A percentile compares a stretch with the other conserved stretches of the same genome.
phyloP scores from a whole-genome alignment of 2,797 vertebrate genomes.

The Epinephelus awoara region DNA sequence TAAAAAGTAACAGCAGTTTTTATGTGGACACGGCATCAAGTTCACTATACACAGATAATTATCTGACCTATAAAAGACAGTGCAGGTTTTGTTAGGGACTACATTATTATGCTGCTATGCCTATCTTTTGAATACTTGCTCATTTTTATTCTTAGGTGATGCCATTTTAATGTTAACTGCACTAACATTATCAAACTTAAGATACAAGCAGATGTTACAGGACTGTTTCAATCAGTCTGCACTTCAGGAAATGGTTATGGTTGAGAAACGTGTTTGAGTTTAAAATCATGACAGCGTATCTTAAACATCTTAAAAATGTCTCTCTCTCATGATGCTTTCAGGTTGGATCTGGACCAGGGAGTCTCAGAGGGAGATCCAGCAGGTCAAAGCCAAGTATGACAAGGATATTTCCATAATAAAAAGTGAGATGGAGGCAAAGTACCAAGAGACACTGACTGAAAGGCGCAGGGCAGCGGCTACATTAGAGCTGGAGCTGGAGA shows the following conservation, averaged over 20 bases:
- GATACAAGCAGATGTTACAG: neutral
- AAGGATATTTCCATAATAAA: slow-evolving; percentile 84
- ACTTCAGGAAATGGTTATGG: neutral
- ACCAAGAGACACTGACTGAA: slow-evolving; percentile 90
- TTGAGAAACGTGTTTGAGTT: neutral
- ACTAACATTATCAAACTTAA: neutral
- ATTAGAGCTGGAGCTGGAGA: slow-evolving; percentile 94
- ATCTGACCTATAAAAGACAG: no score
- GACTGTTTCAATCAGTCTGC: neutral
- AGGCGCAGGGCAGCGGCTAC: slow-evolving; percentile 87
- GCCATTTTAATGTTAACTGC: neutral
- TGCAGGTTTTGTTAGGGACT: neutral
- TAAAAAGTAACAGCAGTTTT: no score
- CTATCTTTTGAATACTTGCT: neutral
- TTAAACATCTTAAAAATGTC: neutral
- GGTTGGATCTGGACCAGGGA: slow-evolving; percentile 99
- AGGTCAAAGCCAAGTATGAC: slow-evolving; percentile 86
- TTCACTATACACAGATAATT: no score
- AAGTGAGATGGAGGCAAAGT: slow-evolving; percentile 90
- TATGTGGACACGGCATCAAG: no score
- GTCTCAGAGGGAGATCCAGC: slow-evolving; percentile 92
- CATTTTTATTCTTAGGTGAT: neutral
- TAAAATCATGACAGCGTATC: neutral
- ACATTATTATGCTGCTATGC: neutral
- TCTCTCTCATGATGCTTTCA: slow-evolving; percentile 56